Evolutionary conservation across 2,797 vertebrate species (phyloP), one percentile per base, ranked within the genome.

Genomic region (Carcharodon carcharias): DNA sequence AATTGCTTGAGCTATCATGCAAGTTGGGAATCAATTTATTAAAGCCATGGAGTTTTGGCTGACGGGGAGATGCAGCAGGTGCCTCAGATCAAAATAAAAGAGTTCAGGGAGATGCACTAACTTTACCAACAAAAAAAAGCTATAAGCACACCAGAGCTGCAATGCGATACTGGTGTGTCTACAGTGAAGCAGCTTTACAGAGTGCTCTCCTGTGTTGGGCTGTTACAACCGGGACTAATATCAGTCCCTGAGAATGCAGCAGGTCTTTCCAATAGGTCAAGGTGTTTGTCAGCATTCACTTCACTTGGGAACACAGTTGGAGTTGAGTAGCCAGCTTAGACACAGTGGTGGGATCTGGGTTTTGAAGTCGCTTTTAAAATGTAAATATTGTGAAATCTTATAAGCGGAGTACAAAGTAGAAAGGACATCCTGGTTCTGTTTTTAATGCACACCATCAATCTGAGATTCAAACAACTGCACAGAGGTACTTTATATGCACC

Each of bases 331-430:
- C 80, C 85, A 67, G 93, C 94, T 96, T 96, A 50, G 87, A 77
- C 96, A 96, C 88, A 96, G 92, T 77, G 96, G 71, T 96, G 96
- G 93, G 87, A 73, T 82, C 88, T 26, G 69, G 23, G 50, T 80
- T 96, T 96, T 73, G 82, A 96, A 96, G 88, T 85, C 31, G 45
- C 56, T 54, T 61, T 88, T 96, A 45, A 21, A 85, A 96, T 91
- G 91, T 96, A 96, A 96, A 96, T 96, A 96, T 96, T 96, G 96
- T 96, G 96, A 96, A 96, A 96, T 50, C 96, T 93, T 96, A 95
- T 73, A 96, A 87, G 89, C 95, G 35, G 63, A 54, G 95, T 85
- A 56, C 96, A 96, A 96, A 96, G 89, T 96, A 92, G 96, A 69
- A 92, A 96, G 96, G 96, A 96, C 96, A 96, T 95, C 96, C 89